A percentile compares a stretch with the other conserved stretches of the same genome.
Conservation (phyloP, 2,797 vertebrate species). For the Chelon labrosus region DNA sequence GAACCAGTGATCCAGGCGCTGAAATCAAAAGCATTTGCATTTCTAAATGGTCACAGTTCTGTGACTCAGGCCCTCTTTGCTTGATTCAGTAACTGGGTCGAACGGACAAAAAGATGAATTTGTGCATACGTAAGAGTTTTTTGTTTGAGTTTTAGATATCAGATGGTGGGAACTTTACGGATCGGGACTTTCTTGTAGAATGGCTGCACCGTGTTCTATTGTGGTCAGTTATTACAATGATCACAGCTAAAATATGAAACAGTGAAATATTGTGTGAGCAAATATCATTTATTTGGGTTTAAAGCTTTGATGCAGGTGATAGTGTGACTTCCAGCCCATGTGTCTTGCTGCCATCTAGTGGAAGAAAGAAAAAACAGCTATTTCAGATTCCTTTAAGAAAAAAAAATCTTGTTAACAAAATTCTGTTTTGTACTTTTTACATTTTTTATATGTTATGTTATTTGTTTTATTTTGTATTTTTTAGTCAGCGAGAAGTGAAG, state of each 20-base stretch:
- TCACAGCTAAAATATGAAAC: background rate
- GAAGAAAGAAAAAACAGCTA: background rate
- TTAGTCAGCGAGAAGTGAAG: background rate
- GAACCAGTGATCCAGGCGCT: background rate
- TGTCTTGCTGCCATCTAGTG: conserved; percentile 57
- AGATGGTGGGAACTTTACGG: background rate
- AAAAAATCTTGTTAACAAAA: background rate
- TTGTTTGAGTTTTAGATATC: conserved; percentile 2
- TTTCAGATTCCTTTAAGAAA: too few species aligned
- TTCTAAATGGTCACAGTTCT: too few species aligned
- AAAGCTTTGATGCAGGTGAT: background rate
- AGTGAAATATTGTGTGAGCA: background rate
- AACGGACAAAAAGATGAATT: background rate
- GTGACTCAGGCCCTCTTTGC: too few species aligned
- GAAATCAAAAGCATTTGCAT: background rate
- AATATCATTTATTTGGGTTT: background rate
- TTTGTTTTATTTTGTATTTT: too few species aligned
- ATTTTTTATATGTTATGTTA: background rate
- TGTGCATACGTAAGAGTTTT: background rate
- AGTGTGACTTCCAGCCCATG: background rate
- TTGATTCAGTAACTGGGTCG: too few species aligned
- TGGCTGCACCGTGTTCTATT: background rate
- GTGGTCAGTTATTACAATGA: background rate
- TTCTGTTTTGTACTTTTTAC: background rate
- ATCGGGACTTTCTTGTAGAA: background rate